A percentile compares a stretch with the other conserved stretches of the same genome.
Evolutionary conservation across 2,797 vertebrate species (phyloP).

Genomic region (Tympanoctomys barrerae): DNA sequence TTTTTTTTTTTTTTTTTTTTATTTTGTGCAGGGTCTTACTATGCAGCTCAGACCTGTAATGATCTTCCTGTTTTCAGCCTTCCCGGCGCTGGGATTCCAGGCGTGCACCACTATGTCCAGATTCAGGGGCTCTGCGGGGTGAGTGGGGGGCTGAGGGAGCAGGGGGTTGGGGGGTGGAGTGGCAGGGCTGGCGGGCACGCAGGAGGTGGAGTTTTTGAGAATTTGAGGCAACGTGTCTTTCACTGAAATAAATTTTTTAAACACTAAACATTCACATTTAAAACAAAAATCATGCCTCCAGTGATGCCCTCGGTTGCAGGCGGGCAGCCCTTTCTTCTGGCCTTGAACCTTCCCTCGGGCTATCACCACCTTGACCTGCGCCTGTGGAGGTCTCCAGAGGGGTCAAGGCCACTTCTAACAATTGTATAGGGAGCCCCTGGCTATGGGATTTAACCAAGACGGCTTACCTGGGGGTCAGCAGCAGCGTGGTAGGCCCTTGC

Average conservation of each 20-base stretch:
- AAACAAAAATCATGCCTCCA: not conserved
- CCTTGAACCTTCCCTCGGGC: not conserved
- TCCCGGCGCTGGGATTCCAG: too few species aligned
- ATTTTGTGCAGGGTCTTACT: too few species aligned
- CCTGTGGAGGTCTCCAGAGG: not conserved
- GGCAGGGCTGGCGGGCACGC: too few species aligned
- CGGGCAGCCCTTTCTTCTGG: not conserved
- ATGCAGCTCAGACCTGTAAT: too few species aligned
- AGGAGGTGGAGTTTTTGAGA: not conserved
- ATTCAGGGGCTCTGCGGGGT: too few species aligned
- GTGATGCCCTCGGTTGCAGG: not conserved
- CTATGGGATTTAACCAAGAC: not conserved
- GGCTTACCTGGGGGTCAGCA: not conserved
- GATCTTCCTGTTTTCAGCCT: too few species aligned
- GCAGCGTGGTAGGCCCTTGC: not conserved
- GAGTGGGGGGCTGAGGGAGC: too few species aligned
- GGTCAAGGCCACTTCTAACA: not conserved
- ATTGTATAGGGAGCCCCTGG: not conserved
- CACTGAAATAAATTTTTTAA: not conserved
- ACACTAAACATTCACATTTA: not conserved
- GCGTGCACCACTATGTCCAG: too few species aligned
- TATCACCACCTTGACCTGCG: not conserved
- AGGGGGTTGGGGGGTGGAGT: too few species aligned
- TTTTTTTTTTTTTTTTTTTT: too few species aligned
- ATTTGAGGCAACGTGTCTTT: not conserved